Conservation (phyloP, 2,113 vertebrate species). For the Silurus asotus region DNA sequence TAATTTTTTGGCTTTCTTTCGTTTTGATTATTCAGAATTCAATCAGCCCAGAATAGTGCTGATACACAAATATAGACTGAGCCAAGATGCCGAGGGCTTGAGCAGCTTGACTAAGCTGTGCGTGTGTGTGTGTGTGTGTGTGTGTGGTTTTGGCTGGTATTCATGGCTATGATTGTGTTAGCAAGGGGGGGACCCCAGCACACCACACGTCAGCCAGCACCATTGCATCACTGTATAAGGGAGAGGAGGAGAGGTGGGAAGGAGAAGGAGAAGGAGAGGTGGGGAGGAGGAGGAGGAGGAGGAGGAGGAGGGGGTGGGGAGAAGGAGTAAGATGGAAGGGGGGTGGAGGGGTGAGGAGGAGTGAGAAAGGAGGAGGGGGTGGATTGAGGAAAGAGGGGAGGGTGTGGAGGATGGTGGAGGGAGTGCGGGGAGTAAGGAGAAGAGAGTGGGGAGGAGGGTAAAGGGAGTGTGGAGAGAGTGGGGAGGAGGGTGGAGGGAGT, state of each 20-base stretch:
- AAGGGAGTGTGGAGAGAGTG: no score
- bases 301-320: slow-evolving; percentile 25
- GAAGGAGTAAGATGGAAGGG: neutral
- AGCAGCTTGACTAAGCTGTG: slow-evolving; percentile 31
- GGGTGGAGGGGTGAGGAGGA: slow-evolving; percentile 9
- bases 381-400: neutral
- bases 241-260: slow-evolving; percentile 33
- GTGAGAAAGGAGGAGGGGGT: neutral
- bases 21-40: slow-evolving; percentile 4
- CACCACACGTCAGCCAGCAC: slow-evolving; percentile 44
- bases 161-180: slow-evolving; percentile 43
- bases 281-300: neutral
- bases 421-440: neutral
- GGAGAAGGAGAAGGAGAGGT: no score
- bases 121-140: slow-evolving; percentile 5
- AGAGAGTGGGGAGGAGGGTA: no score
- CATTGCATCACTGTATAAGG: slow-evolving; percentile 51
- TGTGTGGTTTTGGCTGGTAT: slow-evolving; percentile 24
- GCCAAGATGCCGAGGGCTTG: slow-evolving; percentile 34
- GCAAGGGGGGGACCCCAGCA: slow-evolving; percentile 43
- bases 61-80: slow-evolving; percentile 26
- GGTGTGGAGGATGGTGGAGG: no score
- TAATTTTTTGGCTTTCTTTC: neutral
- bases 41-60: slow-evolving; percentile 23
- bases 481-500: no score